Evolutionary conservation across 1,140 invertebrate genomes (phyloP), one percentile per base, ranked within the genome.

Genomic region (Drosophila baimaii): DNA sequence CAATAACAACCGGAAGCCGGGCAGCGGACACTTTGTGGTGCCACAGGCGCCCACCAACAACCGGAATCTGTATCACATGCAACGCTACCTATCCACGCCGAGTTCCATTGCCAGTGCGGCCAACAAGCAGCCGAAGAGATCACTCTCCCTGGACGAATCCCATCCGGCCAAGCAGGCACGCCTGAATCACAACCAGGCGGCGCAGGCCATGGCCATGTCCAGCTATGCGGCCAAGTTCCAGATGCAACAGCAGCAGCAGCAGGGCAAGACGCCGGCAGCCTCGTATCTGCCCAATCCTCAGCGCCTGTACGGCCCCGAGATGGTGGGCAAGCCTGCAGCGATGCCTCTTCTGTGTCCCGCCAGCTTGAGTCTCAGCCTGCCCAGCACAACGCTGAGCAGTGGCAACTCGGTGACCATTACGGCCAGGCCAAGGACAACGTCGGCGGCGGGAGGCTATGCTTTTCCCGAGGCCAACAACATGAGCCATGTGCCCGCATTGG

Each of bases 31-130:
- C 33, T 92, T 92, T 76, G 86, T 66, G 15, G 80, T 92, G 71
- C 91, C 91, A 10, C 84, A 81, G 7, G 27, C 77, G 1, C 78
- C 82, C 23, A 43, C 29, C 13, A 81, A 43, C 68, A 69, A 23
- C 19, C 64, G 62, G n/a, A 72, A 64, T 27, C 47, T 71, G 21
- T 63, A 68, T 31, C 66, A 71, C 8, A 71, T 88, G 84, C 84
- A 89, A 19, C 90, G 88, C 33, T 88, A 79, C 52, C 78, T 68
- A 1, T 88, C 83, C 27, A 90, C 91, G 15, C 91, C 91, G 44
- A 81, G 82, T 10, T 91, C 91, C 7, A 92, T 92, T 37, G 91
- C 91, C 71, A 92, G 91, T 56, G 55, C 90, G 8, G 89, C 82
- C 46, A 88, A 91, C 58, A 91, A 91, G 68, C 81, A 77, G 56